Conservation (phyloP, 2,888 invertebrate species). For the Meghimatium bilineatum region DNA sequence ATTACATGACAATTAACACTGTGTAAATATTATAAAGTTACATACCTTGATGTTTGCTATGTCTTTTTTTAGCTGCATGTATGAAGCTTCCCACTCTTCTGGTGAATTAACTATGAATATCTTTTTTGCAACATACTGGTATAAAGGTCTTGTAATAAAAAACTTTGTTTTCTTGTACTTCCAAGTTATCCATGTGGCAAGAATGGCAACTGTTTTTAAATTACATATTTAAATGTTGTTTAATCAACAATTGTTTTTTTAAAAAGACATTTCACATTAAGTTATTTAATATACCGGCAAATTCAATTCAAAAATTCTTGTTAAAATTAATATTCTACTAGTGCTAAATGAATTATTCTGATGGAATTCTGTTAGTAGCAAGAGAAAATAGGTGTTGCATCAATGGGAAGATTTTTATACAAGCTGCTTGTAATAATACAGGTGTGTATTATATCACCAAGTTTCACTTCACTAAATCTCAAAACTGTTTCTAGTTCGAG, state of each 20-base stretch:
- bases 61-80: conserved; percentile 49
- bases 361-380: too few species aligned
- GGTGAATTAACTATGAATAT: conserved; percentile 35
- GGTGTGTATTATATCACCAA: too few species aligned
- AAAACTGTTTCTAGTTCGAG: too few species aligned
- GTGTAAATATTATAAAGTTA: not conserved
- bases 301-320: too few species aligned
- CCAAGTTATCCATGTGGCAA: conserved; percentile 24
- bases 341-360: too few species aligned
- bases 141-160: not conserved
- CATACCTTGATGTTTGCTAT: conserved; percentile 41
- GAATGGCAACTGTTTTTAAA: not conserved
- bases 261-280: not conserved
- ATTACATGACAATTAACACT: not conserved
- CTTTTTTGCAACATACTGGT: conserved; percentile 23
- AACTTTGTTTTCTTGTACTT: conserved; percentile 25
- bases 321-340: too few species aligned
- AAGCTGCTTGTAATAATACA: too few species aligned
- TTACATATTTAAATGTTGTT: not conserved
- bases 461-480: too few species aligned
- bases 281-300: not conserved
- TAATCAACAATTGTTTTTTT: not conserved
- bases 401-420: too few species aligned
- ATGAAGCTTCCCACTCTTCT: conserved; percentile 58
- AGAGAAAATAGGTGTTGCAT: too few species aligned